Evolutionary conservation across 53 echinoderm and acorn worm genomes (phyloP), one percentile per base, ranked within the genome.

Genomic region (Luidia sarsii): DNA sequence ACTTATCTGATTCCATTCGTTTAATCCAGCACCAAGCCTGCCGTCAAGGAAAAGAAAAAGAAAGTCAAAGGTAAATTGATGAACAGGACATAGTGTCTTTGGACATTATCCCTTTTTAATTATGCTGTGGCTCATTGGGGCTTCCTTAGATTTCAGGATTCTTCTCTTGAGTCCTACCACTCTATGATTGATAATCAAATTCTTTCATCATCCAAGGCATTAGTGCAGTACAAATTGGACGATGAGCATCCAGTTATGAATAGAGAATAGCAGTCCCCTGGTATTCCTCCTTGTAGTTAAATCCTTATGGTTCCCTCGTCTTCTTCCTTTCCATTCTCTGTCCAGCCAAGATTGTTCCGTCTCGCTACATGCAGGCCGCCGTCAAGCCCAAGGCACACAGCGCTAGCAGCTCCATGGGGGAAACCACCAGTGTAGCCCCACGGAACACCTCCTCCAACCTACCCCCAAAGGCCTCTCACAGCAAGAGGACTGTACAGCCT

Each of bases 301-400:
- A n/a, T n/a, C n/a, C n/a, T n/a, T n/a, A n/a, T 7, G 8, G 59
- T 21, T 19, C 7, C 20, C 8, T 8, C 20, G 20, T 57, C 8
- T 77, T 22, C 29, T 23, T 77, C 16, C 46, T 10, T 33, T 3
- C 35, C 7, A 67, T 64, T 37, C 25, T 31, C 33, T 14, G 28
- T 36, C 38, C 25, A 82, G 92, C 64, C 25, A 82, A 75, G 24
- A 64, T 92, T 31, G 69, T 92, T 6, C 92, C 82, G 49, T 92
- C 92, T 18, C 48, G 92, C 8, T 92, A 92, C 71, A 92, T 92
- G 92, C 92, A 92, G 83, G 79, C 83, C 29, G 57, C 82, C 1
- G 34, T 50, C 67, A 91, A 91, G 54, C 66, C 87, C 1, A 64
- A 77, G 8, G 30, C 70, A 0, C n/a, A n/a, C n/a, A 39, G 79